Conservation (phyloP, 2,797 vertebrate genomes). For the Pangasius sanitwongsei region DNA sequence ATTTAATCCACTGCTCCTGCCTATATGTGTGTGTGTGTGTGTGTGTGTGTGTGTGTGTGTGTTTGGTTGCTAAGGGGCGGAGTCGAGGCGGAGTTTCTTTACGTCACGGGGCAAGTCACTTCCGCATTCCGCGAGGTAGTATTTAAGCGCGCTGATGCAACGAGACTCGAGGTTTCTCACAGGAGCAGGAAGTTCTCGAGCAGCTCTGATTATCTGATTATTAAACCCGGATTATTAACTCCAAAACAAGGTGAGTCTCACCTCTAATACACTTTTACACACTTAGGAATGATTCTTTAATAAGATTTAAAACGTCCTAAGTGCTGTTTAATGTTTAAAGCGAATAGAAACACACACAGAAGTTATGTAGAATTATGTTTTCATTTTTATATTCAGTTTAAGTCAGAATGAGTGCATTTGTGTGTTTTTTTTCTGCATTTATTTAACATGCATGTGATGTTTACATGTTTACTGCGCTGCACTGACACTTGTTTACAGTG, state of each 20-base stretch:
- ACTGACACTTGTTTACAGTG: too few relatives aligned
- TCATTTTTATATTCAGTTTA: not conserved
- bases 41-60: conserved; percentile 32
- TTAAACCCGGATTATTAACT: not conserved
- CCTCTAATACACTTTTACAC: not conserved
- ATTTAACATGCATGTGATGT: not conserved
- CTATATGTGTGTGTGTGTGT: conserved; percentile 23
- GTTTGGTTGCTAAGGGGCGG: conserved; percentile 50
- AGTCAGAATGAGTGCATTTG: not conserved
- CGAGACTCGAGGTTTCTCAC: conserved; percentile 43
- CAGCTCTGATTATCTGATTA: too few relatives aligned
- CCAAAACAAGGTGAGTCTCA: not conserved
- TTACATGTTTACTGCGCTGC: too few relatives aligned
- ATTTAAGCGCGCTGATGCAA: conserved; percentile 96
- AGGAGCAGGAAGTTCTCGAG: not conserved
- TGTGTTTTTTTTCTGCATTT: not conserved
- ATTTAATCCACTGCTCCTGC: not conserved
- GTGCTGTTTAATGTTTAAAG: not conserved
- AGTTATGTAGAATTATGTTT: not conserved
- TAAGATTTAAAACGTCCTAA: rapidly evolving
- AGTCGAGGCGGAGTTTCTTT: conserved; percentile 50
- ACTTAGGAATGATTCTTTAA: too few relatives aligned
- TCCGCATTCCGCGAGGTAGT: conserved; percentile 87
- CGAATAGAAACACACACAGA: too few relatives aligned
- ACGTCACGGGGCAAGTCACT: conserved; percentile 75